A percentile compares a stretch with the other conserved stretches of the same genome.
Conservation (phyloP, 2,888 invertebrate genomes). For the Drosophila pseudotakahashii region DNA sequence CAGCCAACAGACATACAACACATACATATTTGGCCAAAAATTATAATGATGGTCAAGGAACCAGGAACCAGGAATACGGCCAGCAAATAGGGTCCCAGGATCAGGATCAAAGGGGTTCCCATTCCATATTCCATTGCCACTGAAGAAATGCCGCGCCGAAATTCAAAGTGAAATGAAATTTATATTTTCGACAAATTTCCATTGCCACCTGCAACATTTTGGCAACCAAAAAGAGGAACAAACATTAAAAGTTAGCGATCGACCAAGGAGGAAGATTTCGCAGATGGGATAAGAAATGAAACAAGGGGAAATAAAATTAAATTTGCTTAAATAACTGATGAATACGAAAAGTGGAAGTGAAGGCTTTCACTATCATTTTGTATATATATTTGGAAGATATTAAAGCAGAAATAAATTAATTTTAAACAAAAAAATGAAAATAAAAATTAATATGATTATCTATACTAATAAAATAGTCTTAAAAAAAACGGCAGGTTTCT, state of each 20-base stretch:
- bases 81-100: constrained; percentile 15
- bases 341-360: not conserved
- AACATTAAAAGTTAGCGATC: not conserved
- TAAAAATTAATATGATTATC: too few species aligned
- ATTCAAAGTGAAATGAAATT: constrained; percentile 79
- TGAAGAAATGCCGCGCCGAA: constrained; percentile 52
- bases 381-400: not conserved
- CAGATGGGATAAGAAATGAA: constrained; percentile 16
- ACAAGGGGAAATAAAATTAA: not conserved
- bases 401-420: not conserved
- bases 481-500: too few species aligned
- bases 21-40: constrained; percentile 25
- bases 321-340: not conserved
- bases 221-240: constrained; percentile 7
- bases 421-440: too few species aligned
- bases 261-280: constrained; percentile 7
- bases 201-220: constrained; percentile 56
- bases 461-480: too few species aligned
- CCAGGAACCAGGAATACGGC: not conserved
- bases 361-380: not conserved
- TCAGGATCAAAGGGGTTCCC: not conserved
- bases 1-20: constrained; percentile 6
- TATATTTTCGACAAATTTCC: constrained; percentile 76
- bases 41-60: constrained; percentile 27
- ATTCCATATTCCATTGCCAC: not conserved